Percentiles rank a stretch among this genome's conserved stretches.
Evolutionary conservation across 2,888 invertebrate genomes (phyloP).

Genomic region (Amphiduros pacificus): DNA sequence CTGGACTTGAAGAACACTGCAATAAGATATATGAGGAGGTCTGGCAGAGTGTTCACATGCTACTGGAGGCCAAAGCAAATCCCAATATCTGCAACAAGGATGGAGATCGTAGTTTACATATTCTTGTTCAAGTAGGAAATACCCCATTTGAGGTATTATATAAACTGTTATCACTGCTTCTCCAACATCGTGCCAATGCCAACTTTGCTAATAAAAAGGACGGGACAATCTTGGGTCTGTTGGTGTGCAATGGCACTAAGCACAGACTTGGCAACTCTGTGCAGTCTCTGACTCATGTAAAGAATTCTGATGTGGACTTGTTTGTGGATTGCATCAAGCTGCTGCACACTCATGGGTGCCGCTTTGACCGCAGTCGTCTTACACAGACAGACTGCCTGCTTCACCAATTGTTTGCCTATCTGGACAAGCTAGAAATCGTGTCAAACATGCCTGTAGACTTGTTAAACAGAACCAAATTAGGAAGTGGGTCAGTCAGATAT

Average conservation of each 20-base stretch:
- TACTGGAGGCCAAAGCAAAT: slow-evolving; percentile 7
- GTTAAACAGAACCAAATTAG: too few relatives aligned
- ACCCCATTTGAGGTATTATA: slow-evolving; percentile 20
- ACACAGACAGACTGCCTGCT: too few relatives aligned
- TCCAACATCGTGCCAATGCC: neutral
- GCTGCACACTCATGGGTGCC: too few relatives aligned
- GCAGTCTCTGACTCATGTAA: neutral
- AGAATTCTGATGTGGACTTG: neutral
- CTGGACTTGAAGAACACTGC: too few relatives aligned
- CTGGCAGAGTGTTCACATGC: neutral
- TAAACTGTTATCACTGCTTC: neutral
- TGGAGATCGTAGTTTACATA: slow-evolving; percentile 4
- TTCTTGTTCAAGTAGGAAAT: neutral
- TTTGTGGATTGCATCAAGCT: neutral
- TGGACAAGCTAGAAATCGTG: too few relatives aligned
- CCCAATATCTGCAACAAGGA: slow-evolving; percentile 7
- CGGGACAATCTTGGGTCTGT: neutral
- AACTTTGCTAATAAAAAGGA: neutral
- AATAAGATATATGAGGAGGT: neutral
- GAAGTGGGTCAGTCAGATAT: too few relatives aligned
- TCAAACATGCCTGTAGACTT: too few relatives aligned
- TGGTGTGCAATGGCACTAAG: too few relatives aligned
- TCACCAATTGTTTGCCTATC: too few relatives aligned
- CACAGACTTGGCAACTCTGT: too few relatives aligned
- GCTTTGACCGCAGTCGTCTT: too few relatives aligned